phyloP scores from a whole-genome alignment of 2,797 vertebrate species.

The Peromyscus melanophrys region DNA sequence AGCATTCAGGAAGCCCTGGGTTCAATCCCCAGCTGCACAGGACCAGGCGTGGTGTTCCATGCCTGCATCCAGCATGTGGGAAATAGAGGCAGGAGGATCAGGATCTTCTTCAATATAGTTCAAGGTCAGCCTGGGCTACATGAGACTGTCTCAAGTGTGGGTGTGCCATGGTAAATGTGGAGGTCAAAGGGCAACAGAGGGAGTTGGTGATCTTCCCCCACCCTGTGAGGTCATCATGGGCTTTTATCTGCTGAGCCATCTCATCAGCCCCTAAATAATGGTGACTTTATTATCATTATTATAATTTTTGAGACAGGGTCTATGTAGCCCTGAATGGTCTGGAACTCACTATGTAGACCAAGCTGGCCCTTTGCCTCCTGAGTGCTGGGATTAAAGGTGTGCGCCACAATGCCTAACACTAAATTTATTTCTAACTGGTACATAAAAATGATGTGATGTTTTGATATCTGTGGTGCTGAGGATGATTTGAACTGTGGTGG shows the following conservation, averaged over 20 bases:
- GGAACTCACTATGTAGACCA: not conserved
- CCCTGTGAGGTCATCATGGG: not conserved
- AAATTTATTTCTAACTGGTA: not conserved
- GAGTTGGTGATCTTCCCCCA: not conserved
- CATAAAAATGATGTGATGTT: not conserved
- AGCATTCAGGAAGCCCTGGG: not conserved
- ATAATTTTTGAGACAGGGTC: not conserved
- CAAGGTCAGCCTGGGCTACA: not conserved
- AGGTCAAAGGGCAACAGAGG: not conserved
- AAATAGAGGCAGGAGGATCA: not conserved
- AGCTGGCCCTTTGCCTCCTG: not conserved
- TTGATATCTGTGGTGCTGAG: not conserved
- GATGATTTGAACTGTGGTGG: not conserved
- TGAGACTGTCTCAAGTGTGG: not conserved
- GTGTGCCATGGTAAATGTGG: not conserved
- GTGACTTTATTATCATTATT: too few relatives aligned
- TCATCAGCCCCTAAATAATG: not conserved
- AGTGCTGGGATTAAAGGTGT: not conserved
- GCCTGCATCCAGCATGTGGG: not conserved
- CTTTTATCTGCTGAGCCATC: not conserved
- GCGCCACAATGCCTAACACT: not conserved
- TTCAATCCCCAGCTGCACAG: not conserved
- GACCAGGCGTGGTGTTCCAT: not conserved
- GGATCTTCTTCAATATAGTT: too few relatives aligned
- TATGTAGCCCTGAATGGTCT: not conserved